Conservation (phyloP, 53 echinoderm and acorn worm genomes). For the Echinometra lucunter region DNA sequence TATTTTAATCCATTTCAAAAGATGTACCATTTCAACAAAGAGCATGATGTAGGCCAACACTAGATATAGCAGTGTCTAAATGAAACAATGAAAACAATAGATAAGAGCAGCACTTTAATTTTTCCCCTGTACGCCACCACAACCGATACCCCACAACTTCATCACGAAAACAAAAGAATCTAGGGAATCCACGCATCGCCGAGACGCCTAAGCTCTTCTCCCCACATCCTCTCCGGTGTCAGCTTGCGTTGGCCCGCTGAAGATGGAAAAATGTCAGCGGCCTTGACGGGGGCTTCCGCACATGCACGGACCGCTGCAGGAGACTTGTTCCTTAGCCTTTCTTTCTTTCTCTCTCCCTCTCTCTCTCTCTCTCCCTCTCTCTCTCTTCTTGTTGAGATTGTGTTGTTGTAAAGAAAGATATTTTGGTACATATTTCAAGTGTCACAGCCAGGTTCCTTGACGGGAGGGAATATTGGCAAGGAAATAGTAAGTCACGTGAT, state of each 20-base stretch:
- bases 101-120: not conserved
- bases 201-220: slow-evolving; percentile 45
- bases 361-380: not conserved
- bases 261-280: slow-evolving; percentile 18
- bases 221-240: slow-evolving; percentile 59
- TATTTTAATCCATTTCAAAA: too few species aligned
- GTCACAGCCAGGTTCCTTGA: slow-evolving; percentile 4
- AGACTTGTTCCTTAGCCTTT: not conserved
- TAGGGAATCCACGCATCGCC: slow-evolving; percentile 1
- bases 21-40: too few species aligned
- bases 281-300: slow-evolving; percentile 39
- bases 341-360: too few species aligned
- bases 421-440: slow-evolving; percentile 23
- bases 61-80: too few species aligned
- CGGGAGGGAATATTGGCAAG: slow-evolving; percentile 3
- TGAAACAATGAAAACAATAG: too few species aligned
- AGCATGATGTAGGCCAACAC: too few species aligned
- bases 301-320: not conserved
- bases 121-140: not conserved
- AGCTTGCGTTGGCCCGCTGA: slow-evolving; percentile 42
- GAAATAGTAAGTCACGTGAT: not conserved
- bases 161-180: slow-evolving; percentile 43
- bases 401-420: slow-evolving; percentile 20
- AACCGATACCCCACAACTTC: not conserved
- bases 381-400: not conserved